Evolutionary conservation across 2,113 vertebrate species (phyloP).

Genomic region (Polypterus bichir): DNA sequence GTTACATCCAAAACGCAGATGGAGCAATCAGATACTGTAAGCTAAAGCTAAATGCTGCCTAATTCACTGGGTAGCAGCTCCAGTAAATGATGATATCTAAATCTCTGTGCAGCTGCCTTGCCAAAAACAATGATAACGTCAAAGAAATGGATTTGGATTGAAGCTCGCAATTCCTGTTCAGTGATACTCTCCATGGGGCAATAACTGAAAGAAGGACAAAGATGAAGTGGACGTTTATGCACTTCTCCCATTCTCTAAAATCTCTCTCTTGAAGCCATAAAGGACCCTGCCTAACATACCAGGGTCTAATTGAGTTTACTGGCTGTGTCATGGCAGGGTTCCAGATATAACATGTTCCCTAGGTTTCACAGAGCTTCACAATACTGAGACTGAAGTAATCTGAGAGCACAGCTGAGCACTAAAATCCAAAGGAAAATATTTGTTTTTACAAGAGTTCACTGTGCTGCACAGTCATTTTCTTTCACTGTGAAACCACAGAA

Average conservation of each 20-base stretch:
- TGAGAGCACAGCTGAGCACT: conserved; percentile 21
- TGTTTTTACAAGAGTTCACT: not conserved
- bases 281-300: conserved; percentile 6
- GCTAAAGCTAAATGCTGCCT: not conserved
- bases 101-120: conserved; percentile 45
- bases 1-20: no score
- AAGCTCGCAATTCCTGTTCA: conserved; percentile 17
- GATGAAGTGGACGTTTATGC: conserved; percentile 5
- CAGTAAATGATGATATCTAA: conserved; percentile 50
- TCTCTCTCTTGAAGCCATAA: conserved; percentile 4
- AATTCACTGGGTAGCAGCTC: conserved; percentile 25
- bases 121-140: conserved; percentile 36
- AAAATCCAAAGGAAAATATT: conserved; percentile 25
- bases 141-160: conserved; percentile 20
- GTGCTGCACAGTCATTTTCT: not conserved
- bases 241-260: conserved; percentile 5
- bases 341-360: conserved; percentile 27
- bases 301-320: conserved; percentile 27
- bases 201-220: not conserved
- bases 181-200: not conserved
- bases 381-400: conserved; percentile 18
- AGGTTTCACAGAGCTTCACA: conserved; percentile 14
- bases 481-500: not conserved
- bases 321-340: conserved; percentile 19
- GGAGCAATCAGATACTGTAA: no score